Evolutionary conservation across 2,888 invertebrate genomes (phyloP).

Genomic region (Malthinus flaveolus): DNA sequence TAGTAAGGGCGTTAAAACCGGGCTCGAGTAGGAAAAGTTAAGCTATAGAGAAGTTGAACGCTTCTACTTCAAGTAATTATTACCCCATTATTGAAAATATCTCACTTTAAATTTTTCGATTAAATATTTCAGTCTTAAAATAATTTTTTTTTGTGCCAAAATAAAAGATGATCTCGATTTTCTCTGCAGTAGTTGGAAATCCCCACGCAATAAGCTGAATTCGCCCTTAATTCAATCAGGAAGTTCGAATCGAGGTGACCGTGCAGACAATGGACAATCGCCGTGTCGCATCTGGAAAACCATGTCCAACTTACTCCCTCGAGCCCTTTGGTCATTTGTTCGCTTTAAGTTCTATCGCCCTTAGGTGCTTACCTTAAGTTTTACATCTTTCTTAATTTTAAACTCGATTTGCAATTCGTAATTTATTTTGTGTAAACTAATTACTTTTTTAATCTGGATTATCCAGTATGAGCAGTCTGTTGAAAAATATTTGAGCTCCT

Average conservation of each 20-base stretch:
- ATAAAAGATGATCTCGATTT: slow-evolving; percentile 40
- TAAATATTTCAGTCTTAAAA: neutral
- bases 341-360: slow-evolving; percentile 35
- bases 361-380: slow-evolving; percentile 8
- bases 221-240: slow-evolving; percentile 49
- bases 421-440: too few species aligned
- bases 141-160: neutral
- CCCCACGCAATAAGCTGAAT: slow-evolving; percentile 49
- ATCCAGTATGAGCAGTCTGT: too few species aligned
- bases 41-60: slow-evolving; percentile 21
- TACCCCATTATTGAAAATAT: slow-evolving; percentile 14
- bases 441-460: too few species aligned
- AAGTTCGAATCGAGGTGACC: slow-evolving; percentile 42
- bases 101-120: neutral
- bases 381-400: neutral
- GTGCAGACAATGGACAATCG: slow-evolving; percentile 51
- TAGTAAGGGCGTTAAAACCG: slow-evolving; percentile 30
- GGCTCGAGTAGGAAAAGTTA: slow-evolving; percentile 21
- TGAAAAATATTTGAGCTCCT: too few species aligned
- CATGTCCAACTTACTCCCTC: slow-evolving; percentile 39
- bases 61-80: slow-evolving; percentile 17
- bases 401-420: too few species aligned
- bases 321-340: slow-evolving; percentile 44
- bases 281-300: slow-evolving; percentile 51
- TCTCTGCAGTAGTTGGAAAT: slow-evolving; percentile 36